Conservation (phyloP, 2,113 vertebrate genomes). For the Gadus chalcogrammus region DNA sequence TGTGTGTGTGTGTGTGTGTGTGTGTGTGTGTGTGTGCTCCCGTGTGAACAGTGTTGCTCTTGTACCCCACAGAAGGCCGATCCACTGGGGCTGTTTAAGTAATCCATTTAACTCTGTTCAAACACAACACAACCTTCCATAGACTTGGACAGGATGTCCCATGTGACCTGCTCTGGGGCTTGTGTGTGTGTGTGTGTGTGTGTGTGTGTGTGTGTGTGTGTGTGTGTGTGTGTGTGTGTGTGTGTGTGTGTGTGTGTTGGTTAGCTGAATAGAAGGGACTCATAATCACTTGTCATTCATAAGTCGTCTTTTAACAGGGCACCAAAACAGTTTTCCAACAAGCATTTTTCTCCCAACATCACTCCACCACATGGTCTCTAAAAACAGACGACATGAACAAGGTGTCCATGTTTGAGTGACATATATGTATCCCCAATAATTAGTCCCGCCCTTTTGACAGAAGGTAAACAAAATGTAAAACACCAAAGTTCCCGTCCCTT, state of each 20-base stretch:
- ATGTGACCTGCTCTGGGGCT: conserved; percentile 15
- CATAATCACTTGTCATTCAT: neutral
- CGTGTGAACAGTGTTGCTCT: conserved; percentile 31
- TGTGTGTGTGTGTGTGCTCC: conserved; percentile 1
- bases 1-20: neutral
- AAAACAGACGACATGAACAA: too few species aligned
- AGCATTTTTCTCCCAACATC: neutral
- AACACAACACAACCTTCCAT: conserved; percentile 37
- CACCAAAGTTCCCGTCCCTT: too few species aligned
- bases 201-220: too few species aligned
- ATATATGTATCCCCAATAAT: neutral
- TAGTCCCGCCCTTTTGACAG: too few species aligned
- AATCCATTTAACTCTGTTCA: conserved; percentile 35
- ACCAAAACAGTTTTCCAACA: neutral
- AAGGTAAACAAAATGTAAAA: too few species aligned
- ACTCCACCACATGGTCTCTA: neutral
- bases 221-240: neutral
- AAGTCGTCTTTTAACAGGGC: neutral
- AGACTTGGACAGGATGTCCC: conserved; percentile 28
- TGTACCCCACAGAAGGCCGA: conserved; percentile 16
- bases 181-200: conserved; percentile 5
- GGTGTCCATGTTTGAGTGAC: neutral
- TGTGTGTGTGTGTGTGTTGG: too few species aligned
- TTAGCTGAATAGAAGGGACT: too few species aligned
- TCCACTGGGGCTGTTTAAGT: conserved; percentile 26